Percentiles rank a stretch among this genome's conserved stretches.
Evolutionary conservation across 1,140 invertebrate genomes (phyloP).

Genomic region (Choristoneura fumiferana): DNA sequence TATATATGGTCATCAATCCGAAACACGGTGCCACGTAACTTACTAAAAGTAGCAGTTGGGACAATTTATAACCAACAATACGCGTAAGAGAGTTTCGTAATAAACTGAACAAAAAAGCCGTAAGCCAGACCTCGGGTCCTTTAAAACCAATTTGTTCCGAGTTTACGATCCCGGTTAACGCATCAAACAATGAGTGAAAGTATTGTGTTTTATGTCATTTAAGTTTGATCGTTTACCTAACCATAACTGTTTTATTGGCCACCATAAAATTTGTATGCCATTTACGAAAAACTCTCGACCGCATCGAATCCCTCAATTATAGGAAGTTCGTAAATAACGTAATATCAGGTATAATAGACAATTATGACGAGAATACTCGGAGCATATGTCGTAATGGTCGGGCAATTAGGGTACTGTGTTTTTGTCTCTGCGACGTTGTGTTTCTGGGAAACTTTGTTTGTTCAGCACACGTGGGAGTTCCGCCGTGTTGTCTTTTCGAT

Average conservation of each 20-base stretch:
- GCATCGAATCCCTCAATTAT: conserved; percentile 35
- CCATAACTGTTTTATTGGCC: conserved; percentile 50
- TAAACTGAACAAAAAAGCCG: conserved; percentile 34
- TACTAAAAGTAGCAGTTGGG: conserved; percentile 20
- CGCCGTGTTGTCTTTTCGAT: conserved; percentile 32
- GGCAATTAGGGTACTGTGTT: conserved; percentile 45
- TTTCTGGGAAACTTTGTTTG: conserved; percentile 48
- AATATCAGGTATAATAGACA: conserved; percentile 23
- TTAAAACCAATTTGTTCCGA: conserved; percentile 61
- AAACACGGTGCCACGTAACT: conserved; percentile 24
- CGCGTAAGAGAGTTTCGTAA: conserved; percentile 22
- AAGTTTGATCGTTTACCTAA: conserved; percentile 55
- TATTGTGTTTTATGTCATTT: conserved; percentile 55
- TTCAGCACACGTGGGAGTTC: conserved; percentile 47
- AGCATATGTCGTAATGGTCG: conserved; percentile 25
- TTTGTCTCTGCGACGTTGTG: conserved; percentile 53
- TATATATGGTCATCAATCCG: conserved; percentile 29
- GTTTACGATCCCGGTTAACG: conserved; percentile 49
- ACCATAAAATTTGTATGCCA: conserved; percentile 37
- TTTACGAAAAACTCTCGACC: conserved; percentile 13
- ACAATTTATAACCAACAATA: conserved; percentile 24
- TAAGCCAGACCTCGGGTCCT: conserved; percentile 38
- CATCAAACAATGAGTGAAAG: conserved; percentile 56
- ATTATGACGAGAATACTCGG: conserved; percentile 22
- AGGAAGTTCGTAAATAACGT: conserved; percentile 23